Evolutionary conservation across 1,140 invertebrate genomes (phyloP).

Genomic region (Probaryconus sp.): DNA sequence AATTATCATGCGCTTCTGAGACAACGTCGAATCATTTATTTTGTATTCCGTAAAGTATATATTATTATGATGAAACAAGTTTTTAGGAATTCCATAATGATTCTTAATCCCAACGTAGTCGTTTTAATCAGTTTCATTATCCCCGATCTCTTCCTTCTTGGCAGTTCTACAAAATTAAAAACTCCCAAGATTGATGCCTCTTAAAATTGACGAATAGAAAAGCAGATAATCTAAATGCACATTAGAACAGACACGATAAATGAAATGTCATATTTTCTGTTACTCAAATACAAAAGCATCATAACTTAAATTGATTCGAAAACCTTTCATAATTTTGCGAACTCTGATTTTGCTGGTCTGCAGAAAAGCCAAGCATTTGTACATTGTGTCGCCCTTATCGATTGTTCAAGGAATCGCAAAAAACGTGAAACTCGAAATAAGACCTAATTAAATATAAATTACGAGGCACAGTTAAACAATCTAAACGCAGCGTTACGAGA

Average conservation of each 20-base stretch:
- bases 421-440: not conserved
- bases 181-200: conserved; percentile 5
- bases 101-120: not conserved
- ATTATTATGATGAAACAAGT: conserved; percentile 19
- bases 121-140: conserved; percentile 21
- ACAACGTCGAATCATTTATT: not conserved
- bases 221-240: no score
- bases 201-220: no score
- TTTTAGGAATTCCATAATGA: conserved; percentile 25
- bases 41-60: conserved; percentile 14
- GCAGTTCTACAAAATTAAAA: conserved; percentile 8
- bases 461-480: conserved; percentile 16
- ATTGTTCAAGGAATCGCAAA: no score
- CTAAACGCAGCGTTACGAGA: not conserved
- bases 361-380: no score
- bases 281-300: no score
- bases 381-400: no score
- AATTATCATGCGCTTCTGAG: conserved; percentile 16
- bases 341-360: no score
- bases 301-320: no score
- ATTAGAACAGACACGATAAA: no score
- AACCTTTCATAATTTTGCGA: no score
- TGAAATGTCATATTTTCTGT: no score
- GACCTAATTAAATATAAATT: conserved; percentile 3
- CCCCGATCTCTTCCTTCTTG: conserved; percentile 4